Base-by-base conservation (phyloP, 1,140 invertebrate species). In the Leptinotarsa undecemlineata region DNA sequence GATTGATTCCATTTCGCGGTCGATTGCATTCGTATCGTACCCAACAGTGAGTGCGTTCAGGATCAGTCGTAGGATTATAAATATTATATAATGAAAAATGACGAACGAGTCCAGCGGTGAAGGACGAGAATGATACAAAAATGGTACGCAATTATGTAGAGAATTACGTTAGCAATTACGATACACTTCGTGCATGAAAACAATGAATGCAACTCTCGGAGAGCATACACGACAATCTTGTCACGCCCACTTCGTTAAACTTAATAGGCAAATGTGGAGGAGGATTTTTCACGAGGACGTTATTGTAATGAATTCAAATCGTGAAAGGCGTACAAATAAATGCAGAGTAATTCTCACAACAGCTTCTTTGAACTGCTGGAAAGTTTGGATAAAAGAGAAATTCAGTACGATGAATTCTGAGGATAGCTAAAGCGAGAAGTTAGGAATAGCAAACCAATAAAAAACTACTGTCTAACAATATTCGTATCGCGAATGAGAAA, bases 51-150 rank as follows among this genome's bases (percentile, higher is more conserved):
- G 8, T 42, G 33, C 8, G 33, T 42, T 42, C 33, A 57, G n/a
- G 51, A 57, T 57, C 15, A 57, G n/a, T 15, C 51, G 51, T n/a
- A 57, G 51, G 51, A 57, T 57, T 57, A 57, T 57, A 8, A 57
- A 57, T 57, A 57, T 57, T 57, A 57, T 57, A 57, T 57, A 57
- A 57, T 57, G 51, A 57, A 57, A 57, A 57, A 57, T 57, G 51
- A 57, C 51, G 51, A 57, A 57, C 17, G 2, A 57, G 51, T 57
- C 51, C 51, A 57, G 51, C 51, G 33, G 33, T 42, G 51, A 57
- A 57, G 51, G 51, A 57, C 51, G n/a, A 15, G 51, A 57, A n/a
- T 57, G 51, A 5, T 15, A 57, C 51, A 57, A 57, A 57, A 57
- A 57, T 57, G 51, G 51, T 57, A 57, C 51, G 51, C 51, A 57